phyloP scores from a whole-genome alignment of 2,888 invertebrate genomes.

The Orchesella flavescens region DNA sequence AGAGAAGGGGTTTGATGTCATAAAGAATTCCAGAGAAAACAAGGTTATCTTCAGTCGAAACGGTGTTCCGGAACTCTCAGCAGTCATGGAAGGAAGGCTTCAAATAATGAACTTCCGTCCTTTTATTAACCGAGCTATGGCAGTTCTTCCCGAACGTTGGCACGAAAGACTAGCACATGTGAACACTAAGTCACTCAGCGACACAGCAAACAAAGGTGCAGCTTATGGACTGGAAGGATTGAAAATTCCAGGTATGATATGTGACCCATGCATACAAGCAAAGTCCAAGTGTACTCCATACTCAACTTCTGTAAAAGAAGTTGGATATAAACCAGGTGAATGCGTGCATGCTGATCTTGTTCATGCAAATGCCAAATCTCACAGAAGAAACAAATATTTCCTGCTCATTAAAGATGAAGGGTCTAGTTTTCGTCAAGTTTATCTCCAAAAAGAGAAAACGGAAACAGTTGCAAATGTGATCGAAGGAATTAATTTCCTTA shows the following conservation, averaged over 20 bases:
- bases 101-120: slow-evolving; percentile 64
- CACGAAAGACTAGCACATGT: slow-evolving; percentile 29
- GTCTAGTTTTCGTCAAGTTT: slow-evolving; percentile 40
- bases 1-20: slow-evolving; percentile 53
- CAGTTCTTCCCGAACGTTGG: slow-evolving; percentile 19
- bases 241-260: not conserved
- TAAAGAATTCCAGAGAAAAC: slow-evolving; percentile 4
- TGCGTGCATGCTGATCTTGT: slow-evolving; percentile 18
- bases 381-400: slow-evolving; percentile 41
- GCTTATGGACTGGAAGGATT: slow-evolving; percentile 29
- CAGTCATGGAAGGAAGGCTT: slow-evolving; percentile 26
- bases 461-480: slow-evolving; percentile 14
- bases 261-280: slow-evolving; percentile 13
- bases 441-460: slow-evolving; percentile 42
- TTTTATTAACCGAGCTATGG: too few relatives aligned
- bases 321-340: not conserved
- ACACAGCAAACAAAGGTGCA: slow-evolving; percentile 1
- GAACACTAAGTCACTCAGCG: not conserved
- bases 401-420: slow-evolving; percentile 54
- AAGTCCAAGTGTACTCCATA: slow-evolving; percentile 21
- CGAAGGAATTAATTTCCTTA: slow-evolving; percentile 46
- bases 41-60: slow-evolving; percentile 32
- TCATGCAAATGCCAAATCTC: not conserved
- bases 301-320: not conserved
- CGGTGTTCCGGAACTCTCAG: slow-evolving; percentile 27